phyloP scores from a whole-genome alignment of 37 sponge, comb jelly and placozoan species.

The Eunapius fragilis region DNA sequence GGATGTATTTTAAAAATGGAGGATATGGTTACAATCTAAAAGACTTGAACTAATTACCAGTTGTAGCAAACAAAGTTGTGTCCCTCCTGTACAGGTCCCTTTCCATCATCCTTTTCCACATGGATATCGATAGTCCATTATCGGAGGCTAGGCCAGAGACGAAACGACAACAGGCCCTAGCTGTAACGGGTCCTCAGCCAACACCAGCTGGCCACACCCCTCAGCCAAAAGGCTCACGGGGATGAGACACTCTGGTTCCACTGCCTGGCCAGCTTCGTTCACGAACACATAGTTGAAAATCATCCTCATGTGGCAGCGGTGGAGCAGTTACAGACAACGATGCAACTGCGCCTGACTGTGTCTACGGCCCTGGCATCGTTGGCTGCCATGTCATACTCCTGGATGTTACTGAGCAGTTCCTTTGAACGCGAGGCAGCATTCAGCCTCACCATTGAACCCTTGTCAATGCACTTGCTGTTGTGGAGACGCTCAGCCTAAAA shows the following conservation, averaged over 20 bases:
- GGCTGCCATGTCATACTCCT: conserved; percentile 39
- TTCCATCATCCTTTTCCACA: conserved; percentile 73
- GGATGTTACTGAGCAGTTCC: conserved; percentile 30
- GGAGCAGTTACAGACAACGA: conserved; percentile 74
- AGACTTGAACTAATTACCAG: too few species aligned
- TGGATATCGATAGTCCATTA: conserved; percentile 67
- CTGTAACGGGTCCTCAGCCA: conserved; percentile 85
- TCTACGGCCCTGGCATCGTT: conserved; percentile 48
- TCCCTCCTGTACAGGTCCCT: conserved; percentile 56
- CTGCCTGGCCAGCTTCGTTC: conserved; percentile 87
- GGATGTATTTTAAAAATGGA: too few species aligned
- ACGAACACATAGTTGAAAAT: conserved; percentile 79
- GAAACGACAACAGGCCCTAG: conserved; percentile 76
- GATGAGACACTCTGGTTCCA: conserved; percentile 77
- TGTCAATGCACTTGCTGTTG: too few species aligned
- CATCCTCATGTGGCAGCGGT: conserved; percentile 71
- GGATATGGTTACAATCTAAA: too few species aligned
- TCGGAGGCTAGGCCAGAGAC: conserved; percentile 13
- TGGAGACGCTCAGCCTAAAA: too few species aligned
- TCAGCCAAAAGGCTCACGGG: conserved; percentile 50
- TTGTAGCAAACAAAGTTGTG: conserved; percentile 28
- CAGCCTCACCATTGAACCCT: too few species aligned
- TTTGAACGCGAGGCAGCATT: conserved; percentile 51
- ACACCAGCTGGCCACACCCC: conserved; percentile 54
- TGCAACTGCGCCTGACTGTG: conserved; percentile 18